Evolutionary conservation across 2,888 invertebrate species (phyloP).

Genomic region (Pheosia gnoma): DNA sequence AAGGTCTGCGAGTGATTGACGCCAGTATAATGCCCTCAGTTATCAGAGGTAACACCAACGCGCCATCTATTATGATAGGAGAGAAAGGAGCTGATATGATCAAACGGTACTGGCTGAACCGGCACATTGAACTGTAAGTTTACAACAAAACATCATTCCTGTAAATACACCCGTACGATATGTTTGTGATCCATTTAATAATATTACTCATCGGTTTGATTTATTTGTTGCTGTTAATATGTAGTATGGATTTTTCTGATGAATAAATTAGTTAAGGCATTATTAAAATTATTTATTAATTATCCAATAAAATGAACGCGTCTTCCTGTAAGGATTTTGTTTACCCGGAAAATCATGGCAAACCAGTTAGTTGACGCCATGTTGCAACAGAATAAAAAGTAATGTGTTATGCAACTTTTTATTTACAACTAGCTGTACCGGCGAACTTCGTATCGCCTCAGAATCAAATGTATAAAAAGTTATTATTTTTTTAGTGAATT

Average conservation of each 20-base stretch:
- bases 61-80: slow-evolving; percentile 84
- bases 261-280: not conserved
- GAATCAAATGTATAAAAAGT: no score
- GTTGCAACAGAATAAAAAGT: no score
- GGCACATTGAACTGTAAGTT: slow-evolving; percentile 35
- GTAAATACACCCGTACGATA: not conserved
- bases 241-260: not conserved
- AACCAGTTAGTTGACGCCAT: no score
- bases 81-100: slow-evolving; percentile 84
- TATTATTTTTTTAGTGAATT: no score
- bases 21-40: slow-evolving; percentile 84
- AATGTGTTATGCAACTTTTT: no score
- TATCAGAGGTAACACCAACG: slow-evolving; percentile 83
- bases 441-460: no score
- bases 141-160: not conserved
- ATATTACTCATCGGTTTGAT: not conserved
- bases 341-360: no score
- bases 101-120: slow-evolving; percentile 69
- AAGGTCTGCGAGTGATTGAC: slow-evolving; percentile 81
- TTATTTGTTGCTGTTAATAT: not conserved
- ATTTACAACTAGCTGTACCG: no score
- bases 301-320: no score
- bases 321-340: no score
- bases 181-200: not conserved
- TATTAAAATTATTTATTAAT: not conserved